phyloP scores from a whole-genome alignment of 2,888 invertebrate species.

The Andrena dorsata region DNA sequence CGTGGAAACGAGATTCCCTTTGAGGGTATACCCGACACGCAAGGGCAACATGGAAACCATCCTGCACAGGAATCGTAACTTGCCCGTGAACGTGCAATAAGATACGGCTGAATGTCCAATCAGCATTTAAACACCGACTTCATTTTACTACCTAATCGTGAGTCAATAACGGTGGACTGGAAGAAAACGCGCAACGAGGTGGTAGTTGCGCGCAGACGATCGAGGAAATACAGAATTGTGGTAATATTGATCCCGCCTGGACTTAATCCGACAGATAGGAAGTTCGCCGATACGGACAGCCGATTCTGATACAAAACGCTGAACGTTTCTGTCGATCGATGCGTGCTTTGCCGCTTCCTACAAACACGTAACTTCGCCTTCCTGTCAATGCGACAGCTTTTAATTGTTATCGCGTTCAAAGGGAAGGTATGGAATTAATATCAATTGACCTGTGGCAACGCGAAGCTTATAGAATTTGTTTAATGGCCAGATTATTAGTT shows the following conservation, averaged over 20 bases:
- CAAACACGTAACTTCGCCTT: slow-evolving; percentile 25
- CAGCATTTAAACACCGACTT: slow-evolving; percentile 34
- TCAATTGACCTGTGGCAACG: slow-evolving; percentile 15
- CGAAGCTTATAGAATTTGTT: background rate
- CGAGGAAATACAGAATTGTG: slow-evolving; percentile 26
- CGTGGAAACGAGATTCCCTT: background rate
- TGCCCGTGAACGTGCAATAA: background rate
- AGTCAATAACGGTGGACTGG: slow-evolving; percentile 4
- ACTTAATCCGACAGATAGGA: slow-evolving; percentile 42
- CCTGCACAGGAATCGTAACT: background rate
- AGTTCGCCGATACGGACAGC: slow-evolving; percentile 35
- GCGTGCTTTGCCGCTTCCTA: slow-evolving; percentile 12
- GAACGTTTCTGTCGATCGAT: slow-evolving; percentile 42
- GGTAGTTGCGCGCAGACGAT: background rate
- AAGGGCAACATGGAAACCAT: background rate
- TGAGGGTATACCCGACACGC: no score
- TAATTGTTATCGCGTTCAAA: slow-evolving; percentile 20
- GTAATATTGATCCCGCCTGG: slow-evolving; percentile 35
- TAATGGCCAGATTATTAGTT: background rate
- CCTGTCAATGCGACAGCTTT: slow-evolving; percentile 28
- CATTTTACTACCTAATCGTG: slow-evolving; percentile 30
- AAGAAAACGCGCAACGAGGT: background rate
- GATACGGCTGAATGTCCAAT: slow-evolving; percentile 15
- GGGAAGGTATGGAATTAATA: slow-evolving; percentile 13
- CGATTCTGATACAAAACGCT: slow-evolving; percentile 42